phyloP scores from a whole-genome alignment of 2,888 invertebrate species.

The Eupithecia pulchellata region DNA sequence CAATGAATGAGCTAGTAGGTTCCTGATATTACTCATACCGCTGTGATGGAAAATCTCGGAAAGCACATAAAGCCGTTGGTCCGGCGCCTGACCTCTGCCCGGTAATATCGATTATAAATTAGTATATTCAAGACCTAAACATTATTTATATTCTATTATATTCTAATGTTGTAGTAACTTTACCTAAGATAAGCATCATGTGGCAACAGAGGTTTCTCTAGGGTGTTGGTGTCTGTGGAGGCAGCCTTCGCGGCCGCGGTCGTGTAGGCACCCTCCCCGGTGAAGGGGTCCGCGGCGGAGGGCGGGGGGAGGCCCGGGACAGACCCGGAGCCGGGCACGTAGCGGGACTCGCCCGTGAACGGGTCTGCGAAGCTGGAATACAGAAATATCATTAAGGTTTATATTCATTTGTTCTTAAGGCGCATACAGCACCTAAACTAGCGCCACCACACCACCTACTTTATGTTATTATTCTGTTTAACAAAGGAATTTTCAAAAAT shows the following conservation, averaged over 20 bases:
- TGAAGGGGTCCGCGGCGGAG: slow-evolving; percentile 87
- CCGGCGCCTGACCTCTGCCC: background rate
- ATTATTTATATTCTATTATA: too few species aligned
- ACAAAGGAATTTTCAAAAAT: too few species aligned
- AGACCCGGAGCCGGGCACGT: slow-evolving; percentile 84
- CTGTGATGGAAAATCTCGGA: too few species aligned
- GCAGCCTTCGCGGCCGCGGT: slow-evolving; percentile 73
- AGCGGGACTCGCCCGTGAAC: slow-evolving; percentile 88
- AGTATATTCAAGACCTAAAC: too few species aligned
- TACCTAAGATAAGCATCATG: slow-evolving; percentile 77
- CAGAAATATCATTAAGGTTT: background rate
- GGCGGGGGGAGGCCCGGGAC: slow-evolving; percentile 50
- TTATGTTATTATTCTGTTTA: too few species aligned
- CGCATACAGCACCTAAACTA: too few species aligned
- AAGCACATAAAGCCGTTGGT: background rate
- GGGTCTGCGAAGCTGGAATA: slow-evolving; percentile 85
- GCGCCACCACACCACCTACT: too few species aligned
- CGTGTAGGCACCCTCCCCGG: slow-evolving; percentile 89
- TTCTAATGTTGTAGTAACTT: too few species aligned
- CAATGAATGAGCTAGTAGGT: background rate
- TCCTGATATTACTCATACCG: background rate
- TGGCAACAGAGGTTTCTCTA: slow-evolving; percentile 71
- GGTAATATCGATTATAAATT: background rate
- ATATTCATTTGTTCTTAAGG: too few species aligned
- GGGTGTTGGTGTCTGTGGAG: slow-evolving; percentile 39